phyloP scores from a whole-genome alignment of 2,113 vertebrate species.

The Microcebus jonahi region DNA sequence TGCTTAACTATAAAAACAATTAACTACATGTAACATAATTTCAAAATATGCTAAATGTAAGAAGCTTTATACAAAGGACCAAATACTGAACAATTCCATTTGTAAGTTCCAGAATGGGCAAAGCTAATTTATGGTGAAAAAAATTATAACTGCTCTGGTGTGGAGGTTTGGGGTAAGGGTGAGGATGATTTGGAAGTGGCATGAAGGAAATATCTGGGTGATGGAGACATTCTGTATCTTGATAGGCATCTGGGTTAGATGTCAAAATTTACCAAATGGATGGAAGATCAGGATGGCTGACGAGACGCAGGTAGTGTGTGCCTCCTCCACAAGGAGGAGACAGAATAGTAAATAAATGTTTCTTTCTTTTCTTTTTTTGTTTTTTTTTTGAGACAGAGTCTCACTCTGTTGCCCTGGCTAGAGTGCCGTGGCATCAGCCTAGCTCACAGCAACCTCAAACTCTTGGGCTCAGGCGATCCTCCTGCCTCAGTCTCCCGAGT shows the following conservation, averaged over 20 bases:
- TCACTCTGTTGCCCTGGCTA: no score
- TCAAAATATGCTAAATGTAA: background rate
- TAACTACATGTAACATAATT: background rate
- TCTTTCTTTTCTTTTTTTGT: no score
- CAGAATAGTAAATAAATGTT: no score
- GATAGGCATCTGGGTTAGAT: background rate
- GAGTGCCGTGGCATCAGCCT: no score
- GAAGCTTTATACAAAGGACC: background rate
- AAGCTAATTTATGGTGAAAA: background rate
- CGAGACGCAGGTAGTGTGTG: no score
- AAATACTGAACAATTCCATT: background rate
- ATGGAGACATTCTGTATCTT: background rate
- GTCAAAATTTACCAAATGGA: background rate
- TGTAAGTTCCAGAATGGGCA: background rate
- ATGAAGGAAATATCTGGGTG: background rate
- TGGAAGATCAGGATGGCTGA: no score
- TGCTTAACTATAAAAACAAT: background rate
- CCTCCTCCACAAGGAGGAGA: no score
- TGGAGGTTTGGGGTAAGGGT: background rate
- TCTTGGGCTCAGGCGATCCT: no score
- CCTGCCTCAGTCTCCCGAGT: no score
- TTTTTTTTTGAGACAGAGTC: no score
- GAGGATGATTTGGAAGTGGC: background rate
- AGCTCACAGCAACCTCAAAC: no score
- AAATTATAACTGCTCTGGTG: background rate